Evolutionary conservation across 1,140 invertebrate genomes (phyloP).

Genomic region (Coenobita brevimanus): DNA sequence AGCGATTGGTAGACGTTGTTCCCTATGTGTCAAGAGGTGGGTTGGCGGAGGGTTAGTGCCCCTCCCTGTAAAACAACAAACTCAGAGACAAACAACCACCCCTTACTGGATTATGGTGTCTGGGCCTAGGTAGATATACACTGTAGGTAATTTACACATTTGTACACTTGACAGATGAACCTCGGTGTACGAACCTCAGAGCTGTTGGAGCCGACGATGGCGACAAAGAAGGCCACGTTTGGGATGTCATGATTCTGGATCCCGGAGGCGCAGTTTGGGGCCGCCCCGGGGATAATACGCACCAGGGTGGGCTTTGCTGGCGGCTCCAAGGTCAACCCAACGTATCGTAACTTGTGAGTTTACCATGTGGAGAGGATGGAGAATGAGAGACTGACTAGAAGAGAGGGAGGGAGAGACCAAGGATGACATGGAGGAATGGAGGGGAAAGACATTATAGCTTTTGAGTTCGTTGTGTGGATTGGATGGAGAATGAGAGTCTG

Average conservation of each 20-base stretch:
- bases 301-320: slow-evolving; percentile 97
- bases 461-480: too few species aligned
- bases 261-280: slow-evolving; percentile 93
- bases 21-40: too few species aligned
- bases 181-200: slow-evolving; percentile 54
- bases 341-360: slow-evolving; percentile 90
- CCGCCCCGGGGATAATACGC: slow-evolving; percentile 85
- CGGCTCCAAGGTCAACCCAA: slow-evolving; percentile 85
- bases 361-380: not conserved
- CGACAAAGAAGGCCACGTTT: slow-evolving; percentile 84
- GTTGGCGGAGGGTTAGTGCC: too few species aligned
- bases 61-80: too few species aligned
- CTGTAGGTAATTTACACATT: too few species aligned
- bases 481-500: not conserved
- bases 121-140: too few species aligned
- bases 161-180: slow-evolving; percentile 12
- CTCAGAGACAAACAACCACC: too few species aligned
- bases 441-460: too few species aligned
- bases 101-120: too few species aligned
- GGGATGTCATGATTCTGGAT: slow-evolving; percentile 98
- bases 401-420: not conserved
- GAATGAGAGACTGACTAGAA: not conserved
- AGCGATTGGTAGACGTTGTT: too few species aligned
- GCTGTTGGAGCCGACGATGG: slow-evolving; percentile 72
- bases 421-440: too few species aligned